Conservation (phyloP, 1,140 invertebrate species). For the Lasaia peninsularis region DNA sequence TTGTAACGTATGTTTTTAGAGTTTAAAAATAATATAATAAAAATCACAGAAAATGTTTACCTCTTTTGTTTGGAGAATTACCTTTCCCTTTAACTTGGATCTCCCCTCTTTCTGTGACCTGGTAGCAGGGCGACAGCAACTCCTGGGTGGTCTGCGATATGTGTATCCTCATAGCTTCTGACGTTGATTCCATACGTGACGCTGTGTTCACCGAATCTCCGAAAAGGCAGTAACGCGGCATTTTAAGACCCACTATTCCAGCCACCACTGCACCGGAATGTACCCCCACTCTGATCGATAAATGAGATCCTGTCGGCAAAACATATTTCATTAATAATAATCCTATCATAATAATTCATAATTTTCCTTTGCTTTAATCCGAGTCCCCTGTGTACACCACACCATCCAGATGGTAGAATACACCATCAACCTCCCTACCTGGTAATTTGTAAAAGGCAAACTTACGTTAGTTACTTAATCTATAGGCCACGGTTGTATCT, state of each 20-base stretch:
- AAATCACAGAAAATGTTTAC: constrained; percentile 19
- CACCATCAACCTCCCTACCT: no score
- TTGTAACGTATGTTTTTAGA: no score
- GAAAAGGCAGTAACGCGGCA: constrained; percentile 96
- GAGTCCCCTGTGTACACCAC: no score
- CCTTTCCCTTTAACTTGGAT: constrained; percentile 93
- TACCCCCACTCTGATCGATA: constrained; percentile 93
- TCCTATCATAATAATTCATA: no score
- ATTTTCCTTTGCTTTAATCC: no score
- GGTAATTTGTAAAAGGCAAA: no score
- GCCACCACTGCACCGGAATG: constrained; percentile 95
- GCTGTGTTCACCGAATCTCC: constrained; percentile 96
- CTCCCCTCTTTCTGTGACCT: constrained; percentile 87
- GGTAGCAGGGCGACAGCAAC: constrained; percentile 86
- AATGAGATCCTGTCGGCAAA: constrained; percentile 83
- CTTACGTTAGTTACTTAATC: no score
- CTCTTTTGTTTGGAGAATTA: constrained; percentile 45
- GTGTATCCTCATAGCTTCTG: constrained; percentile 95
- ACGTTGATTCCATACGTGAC: constrained; percentile 94
- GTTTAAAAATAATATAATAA: constrained; percentile 15
- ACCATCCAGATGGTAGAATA: no score
- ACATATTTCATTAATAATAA: no score
- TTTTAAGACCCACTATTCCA: constrained; percentile 96
- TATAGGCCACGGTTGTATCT: no score
- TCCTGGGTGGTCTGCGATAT: constrained; percentile 92